Base-by-base conservation (phyloP, 2,797 vertebrate genomes). In the Limnodromus scolopaceus region DNA sequence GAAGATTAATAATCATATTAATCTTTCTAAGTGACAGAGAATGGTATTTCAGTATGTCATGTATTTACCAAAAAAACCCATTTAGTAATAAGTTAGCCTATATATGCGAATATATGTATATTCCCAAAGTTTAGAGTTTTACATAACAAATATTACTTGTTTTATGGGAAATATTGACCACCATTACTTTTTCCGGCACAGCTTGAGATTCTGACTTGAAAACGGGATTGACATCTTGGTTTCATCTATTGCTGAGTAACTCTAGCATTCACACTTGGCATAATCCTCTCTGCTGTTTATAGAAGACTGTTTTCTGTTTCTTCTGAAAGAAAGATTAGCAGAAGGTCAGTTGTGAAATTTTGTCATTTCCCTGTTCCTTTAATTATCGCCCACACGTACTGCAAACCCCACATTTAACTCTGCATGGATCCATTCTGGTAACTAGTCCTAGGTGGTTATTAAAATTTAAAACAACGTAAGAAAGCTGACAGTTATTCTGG, bases 361-460 rank as follows among this genome's bases (percentile, higher is more conserved):
- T 70, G 49, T 28, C 11, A 32, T 81, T 92, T 93, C 18, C 30
- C 9, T 28, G 5, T 69, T 88, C 32, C 27, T 87, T 77, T 61
- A 60, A 45, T 41, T 83, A 30, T 19, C 6, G 0, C 30, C 27
- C 43, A 65, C 36, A 16, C 27, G 34, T 13, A 14, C 38, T 61
- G 28, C 30, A 89, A 61, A 55, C 46, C 12, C 27, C 34, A 49
- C 34, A 22, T 11, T 74, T 68, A 79, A 68, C 57, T 58, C 16
- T 55, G 22, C 23, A 49, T 1, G 2, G 24, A 55, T 71, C 61
- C 0, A 0, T 61, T 81, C 69, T 68, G 54, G 48, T 12, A 30
- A 54, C 15, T 43, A 57, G 24, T 76, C 49, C 45, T 58, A 19
- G 18, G n/a, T 74, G n/a, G 7, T 22, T 87, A 64, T 57, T 82